phyloP scores from a whole-genome alignment of 2,888 invertebrate genomes.

The Aphodius sticticus region DNA sequence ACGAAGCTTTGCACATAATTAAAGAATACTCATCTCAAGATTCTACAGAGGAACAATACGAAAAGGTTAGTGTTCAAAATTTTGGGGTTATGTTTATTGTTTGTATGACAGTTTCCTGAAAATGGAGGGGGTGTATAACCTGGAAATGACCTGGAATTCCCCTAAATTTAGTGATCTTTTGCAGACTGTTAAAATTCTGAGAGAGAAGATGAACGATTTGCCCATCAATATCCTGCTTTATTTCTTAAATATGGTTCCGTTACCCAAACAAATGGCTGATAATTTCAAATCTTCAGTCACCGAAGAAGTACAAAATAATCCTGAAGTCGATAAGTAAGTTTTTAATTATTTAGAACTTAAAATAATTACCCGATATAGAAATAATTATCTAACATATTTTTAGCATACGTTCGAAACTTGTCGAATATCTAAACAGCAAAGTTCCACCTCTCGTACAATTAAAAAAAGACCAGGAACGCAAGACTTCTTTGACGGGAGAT shows the following conservation, averaged over 20 bases:
- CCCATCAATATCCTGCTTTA: conserved; percentile 55
- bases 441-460: conserved; percentile 36
- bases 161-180: conserved; percentile 26
- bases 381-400: conserved; percentile 22
- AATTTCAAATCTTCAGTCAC: conserved; percentile 29
- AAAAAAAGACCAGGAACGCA: conserved; percentile 28
- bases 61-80: conserved; percentile 46
- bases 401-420: conserved; percentile 42
- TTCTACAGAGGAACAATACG: conserved; percentile 52
- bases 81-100: background rate
- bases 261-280: conserved; percentile 46
- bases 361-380: background rate
- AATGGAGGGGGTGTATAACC: background rate
- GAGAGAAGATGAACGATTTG: conserved; percentile 54
- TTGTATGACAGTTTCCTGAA: background rate
- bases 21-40: conserved; percentile 51
- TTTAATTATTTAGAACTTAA: background rate
- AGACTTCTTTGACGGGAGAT: conserved; percentile 14
- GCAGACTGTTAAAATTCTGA: conserved; percentile 53
- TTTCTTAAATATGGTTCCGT: conserved; percentile 55
- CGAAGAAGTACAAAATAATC: conserved; percentile 31
- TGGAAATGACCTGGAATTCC: background rate
- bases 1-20: conserved; percentile 52
- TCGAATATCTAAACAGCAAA: conserved; percentile 41
- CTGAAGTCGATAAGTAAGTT: conserved; percentile 29